Conservation (phyloP, 1,140 invertebrate genomes). For the Drosophila repletoides region DNA sequence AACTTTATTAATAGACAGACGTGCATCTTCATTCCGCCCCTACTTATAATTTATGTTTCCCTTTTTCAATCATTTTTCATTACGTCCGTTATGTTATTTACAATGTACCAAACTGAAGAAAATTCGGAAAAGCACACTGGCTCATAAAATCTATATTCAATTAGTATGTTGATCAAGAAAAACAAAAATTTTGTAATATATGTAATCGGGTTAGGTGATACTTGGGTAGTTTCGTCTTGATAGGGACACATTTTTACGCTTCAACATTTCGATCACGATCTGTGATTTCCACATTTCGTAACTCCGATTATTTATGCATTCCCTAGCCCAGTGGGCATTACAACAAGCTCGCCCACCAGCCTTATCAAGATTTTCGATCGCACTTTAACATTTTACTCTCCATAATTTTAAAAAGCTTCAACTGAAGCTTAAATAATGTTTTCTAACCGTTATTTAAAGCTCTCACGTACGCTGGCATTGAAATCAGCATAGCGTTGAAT, state of each 20-base stretch:
- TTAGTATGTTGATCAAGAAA: neutral
- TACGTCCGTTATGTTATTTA: too few species aligned
- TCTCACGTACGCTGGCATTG: neutral
- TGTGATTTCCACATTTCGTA: slow-evolving; percentile 46
- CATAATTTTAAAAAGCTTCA: neutral
- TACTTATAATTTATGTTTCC: too few species aligned
- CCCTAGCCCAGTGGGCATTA: slow-evolving; percentile 13
- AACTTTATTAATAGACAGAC: too few species aligned
- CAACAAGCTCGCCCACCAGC: slow-evolving; percentile 3
- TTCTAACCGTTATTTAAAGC: slow-evolving; percentile 3
- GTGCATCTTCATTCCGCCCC: too few species aligned
- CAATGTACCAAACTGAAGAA: too few species aligned
- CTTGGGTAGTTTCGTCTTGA: neutral
- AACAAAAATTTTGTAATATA: slow-evolving; percentile 3
- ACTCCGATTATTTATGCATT: slow-evolving; percentile 58
- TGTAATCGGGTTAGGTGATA: slow-evolving; percentile 50
- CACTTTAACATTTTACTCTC: neutral
- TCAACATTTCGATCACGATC: slow-evolving; percentile 59
- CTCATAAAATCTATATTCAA: too few species aligned
- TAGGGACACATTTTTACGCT: slow-evolving; percentile 47
- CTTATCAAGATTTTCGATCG: slow-evolving; percentile 14
- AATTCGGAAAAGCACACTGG: too few species aligned
- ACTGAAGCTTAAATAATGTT: neutral
- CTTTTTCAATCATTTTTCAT: too few species aligned
- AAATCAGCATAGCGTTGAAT: too few species aligned